A percentile compares a stretch with the other conserved stretches of the same genome.
Conservation (phyloP, 2,888 invertebrate species). For the Philopedon plagiatum region DNA sequence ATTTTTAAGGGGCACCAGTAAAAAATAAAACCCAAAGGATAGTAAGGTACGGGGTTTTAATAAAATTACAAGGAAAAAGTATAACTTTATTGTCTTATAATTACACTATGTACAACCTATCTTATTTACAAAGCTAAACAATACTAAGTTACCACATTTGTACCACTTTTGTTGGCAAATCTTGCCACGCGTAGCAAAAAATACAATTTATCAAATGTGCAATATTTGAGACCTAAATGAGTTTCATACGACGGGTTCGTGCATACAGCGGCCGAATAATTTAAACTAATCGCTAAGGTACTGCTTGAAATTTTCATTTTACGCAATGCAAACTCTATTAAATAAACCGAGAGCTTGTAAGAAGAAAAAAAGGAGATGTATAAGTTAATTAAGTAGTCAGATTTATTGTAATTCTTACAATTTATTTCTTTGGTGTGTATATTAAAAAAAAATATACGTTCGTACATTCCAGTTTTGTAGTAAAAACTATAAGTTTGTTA, state of each 20-base stretch:
- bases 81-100: conserved; percentile 61
- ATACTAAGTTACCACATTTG: conserved; percentile 63
- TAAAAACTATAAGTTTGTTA: conserved; percentile 67
- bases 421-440: conserved; percentile 67
- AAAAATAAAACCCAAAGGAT: conserved; percentile 33
- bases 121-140: conserved; percentile 62
- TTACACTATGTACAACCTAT: conserved; percentile 63
- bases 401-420: conserved; percentile 51
- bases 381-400: conserved; percentile 58
- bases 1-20: not conserved
- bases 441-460: conserved; percentile 68
- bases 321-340: conserved; percentile 19
- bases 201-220: conserved; percentile 24
- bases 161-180: conserved; percentile 58
- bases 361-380: conserved; percentile 55
- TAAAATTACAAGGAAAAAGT: conserved; percentile 55
- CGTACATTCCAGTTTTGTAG: conserved; percentile 66
- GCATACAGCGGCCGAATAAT: conserved; percentile 46
- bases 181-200: conserved; percentile 33
- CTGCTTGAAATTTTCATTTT: conserved; percentile 25
- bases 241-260: conserved; percentile 50
- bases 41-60: conserved; percentile 48
- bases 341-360: conserved; percentile 54
- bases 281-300: conserved; percentile 18
- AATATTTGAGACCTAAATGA: conserved; percentile 51